Evolutionary conservation across 2,888 invertebrate species (phyloP).

Genomic region (Melieria crassipennis): DNA sequence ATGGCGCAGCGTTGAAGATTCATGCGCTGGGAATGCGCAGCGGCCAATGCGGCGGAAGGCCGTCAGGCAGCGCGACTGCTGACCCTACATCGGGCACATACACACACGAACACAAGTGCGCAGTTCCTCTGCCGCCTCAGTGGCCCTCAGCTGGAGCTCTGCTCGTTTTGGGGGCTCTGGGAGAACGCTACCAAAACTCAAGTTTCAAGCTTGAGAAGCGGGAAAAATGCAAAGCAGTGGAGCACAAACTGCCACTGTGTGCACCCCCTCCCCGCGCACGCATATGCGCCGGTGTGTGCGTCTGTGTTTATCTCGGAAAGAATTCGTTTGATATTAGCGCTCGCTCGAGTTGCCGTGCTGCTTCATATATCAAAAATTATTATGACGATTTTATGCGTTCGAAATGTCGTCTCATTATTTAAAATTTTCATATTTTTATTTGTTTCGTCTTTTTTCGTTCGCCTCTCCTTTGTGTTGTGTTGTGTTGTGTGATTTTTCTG

Average conservation of each 20-base stretch:
- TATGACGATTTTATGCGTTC: constrained; percentile 65
- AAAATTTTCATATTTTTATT: constrained; percentile 49
- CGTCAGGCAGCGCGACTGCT: no score
- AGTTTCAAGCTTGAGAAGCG: no score
- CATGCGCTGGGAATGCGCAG: constrained; percentile 40
- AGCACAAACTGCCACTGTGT: no score
- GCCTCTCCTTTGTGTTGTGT: constrained; percentile 4
- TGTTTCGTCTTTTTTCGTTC: constrained; percentile 14
- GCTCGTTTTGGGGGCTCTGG: no score
- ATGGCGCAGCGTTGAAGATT: constrained; percentile 22
- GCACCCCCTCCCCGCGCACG: constrained; percentile 7
- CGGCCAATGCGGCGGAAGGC: no score
- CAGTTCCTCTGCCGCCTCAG: no score
- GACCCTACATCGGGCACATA: no score
- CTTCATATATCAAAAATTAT: constrained; percentile 65
- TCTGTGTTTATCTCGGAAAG: constrained; percentile 55
- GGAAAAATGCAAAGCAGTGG: no score
- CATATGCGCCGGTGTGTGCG: constrained; percentile 3
- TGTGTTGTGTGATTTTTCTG: constrained; percentile 23
- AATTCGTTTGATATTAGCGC: constrained; percentile 65
- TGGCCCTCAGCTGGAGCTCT: no score
- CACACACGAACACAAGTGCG: no score
- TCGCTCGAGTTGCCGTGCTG: constrained; percentile 57
- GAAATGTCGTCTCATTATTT: constrained; percentile 65
- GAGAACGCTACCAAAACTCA: no score